These are phyloP conservation scores for Hemibagrus wyckioides DNA, from an alignment of 2,113 vertebrate species.

Conservation along the genomic window DNA sequence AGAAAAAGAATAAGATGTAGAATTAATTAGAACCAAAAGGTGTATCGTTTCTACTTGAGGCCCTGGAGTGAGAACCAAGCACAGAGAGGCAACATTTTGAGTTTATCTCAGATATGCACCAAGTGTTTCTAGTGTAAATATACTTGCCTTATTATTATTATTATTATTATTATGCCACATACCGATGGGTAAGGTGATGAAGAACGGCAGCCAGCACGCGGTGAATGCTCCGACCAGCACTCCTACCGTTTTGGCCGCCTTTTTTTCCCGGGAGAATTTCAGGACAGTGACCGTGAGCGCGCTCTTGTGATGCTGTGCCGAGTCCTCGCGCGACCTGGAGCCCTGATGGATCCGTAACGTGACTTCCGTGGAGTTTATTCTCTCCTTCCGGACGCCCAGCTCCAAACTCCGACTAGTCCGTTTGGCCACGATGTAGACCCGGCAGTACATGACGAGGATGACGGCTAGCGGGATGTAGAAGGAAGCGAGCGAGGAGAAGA, in stretches of 20 bases:
- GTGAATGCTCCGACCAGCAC: slow-evolving; percentile 64
- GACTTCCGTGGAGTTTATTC: slow-evolving; percentile 89
- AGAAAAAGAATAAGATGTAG: not conserved
- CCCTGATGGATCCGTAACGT: slow-evolving; percentile 91
- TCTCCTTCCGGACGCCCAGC: slow-evolving; percentile 93
- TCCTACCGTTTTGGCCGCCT: slow-evolving; percentile 65
- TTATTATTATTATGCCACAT: slow-evolving; percentile 21
- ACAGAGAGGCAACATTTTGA: not conserved
- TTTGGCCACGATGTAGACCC: slow-evolving; percentile 93
- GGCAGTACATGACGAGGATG: slow-evolving; percentile 94
- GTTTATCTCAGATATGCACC: not conserved
- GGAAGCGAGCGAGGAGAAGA: slow-evolving; percentile 94
- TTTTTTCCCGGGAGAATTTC: slow-evolving; percentile 64
- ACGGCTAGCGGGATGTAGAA: slow-evolving; percentile 94
- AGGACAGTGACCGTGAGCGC: slow-evolving; percentile 76
- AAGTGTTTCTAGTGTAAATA: not conserved
- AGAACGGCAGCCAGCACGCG: slow-evolving; percentile 66
- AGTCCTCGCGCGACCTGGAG: slow-evolving; percentile 79
- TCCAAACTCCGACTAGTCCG: slow-evolving; percentile 94
- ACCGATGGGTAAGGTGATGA: slow-evolving; percentile 63
- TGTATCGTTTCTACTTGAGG: not conserved
- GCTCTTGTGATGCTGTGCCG: slow-evolving; percentile 70
- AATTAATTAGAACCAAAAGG: not conserved
- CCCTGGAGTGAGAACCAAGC: not conserved
- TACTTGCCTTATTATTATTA: slow-evolving; percentile 14